phyloP scores from a whole-genome alignment of 2,888 invertebrate species.

The Allolobophora icterica region DNA sequence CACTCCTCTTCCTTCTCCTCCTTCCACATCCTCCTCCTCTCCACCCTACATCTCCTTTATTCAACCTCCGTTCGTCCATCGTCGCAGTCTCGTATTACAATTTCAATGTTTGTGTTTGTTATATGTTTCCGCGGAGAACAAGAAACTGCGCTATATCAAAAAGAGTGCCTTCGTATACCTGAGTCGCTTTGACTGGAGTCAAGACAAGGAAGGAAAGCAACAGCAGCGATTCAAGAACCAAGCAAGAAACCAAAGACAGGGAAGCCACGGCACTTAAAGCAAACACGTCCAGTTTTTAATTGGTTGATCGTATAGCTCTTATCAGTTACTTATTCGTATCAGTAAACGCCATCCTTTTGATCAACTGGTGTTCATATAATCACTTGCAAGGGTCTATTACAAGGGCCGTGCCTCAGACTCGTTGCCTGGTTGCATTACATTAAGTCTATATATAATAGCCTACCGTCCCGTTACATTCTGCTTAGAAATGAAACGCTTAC shows the following conservation, averaged over 20 bases:
- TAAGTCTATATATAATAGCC: not conserved
- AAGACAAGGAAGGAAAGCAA: not conserved
- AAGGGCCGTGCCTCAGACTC: not conserved
- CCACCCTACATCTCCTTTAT: not conserved
- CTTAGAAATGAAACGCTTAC: not conserved
- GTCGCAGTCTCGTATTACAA: not conserved
- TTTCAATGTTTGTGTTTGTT: constrained; percentile 12
- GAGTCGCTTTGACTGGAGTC: not conserved
- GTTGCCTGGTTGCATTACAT: not conserved
- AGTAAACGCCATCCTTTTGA: not conserved
- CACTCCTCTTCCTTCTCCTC: no score
- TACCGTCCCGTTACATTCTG: not conserved
- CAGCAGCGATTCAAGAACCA: not conserved
- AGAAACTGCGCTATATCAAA: not conserved
- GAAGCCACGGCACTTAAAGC: not conserved
- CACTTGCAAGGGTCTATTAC: not conserved
- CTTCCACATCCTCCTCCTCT: not conserved
- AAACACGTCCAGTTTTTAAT: not conserved
- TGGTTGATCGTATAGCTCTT: not conserved
- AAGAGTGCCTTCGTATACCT: not conserved
- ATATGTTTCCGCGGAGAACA: not conserved
- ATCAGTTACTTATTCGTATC: not conserved
- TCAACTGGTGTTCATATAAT: not conserved
- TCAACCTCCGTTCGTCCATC: not conserved
- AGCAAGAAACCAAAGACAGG: not conserved